Conservation (phyloP, 1,140 invertebrate genomes). For the Triops longicaudatus region DNA sequence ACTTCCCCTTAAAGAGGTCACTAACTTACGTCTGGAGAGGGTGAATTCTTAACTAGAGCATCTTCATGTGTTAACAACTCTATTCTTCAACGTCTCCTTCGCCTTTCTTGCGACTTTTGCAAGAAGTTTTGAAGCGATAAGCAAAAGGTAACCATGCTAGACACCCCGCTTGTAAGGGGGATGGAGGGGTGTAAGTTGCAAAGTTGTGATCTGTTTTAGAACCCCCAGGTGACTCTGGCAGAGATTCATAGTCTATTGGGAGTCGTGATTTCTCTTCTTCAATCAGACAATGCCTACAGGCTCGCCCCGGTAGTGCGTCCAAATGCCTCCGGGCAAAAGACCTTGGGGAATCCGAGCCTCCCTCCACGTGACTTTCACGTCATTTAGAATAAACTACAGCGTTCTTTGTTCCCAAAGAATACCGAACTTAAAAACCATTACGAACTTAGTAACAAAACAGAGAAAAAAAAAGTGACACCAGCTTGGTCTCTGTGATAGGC, state of each 20-base stretch:
- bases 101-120: too few relatives aligned
- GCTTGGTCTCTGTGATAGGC: too few relatives aligned
- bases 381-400: neutral
- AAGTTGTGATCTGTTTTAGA: slow-evolving; percentile 15
- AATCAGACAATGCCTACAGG: slow-evolving; percentile 3
- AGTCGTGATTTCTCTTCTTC: slow-evolving; percentile 15
- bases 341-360: neutral
- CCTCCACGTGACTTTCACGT: slow-evolving; percentile 10
- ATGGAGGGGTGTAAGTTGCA: neutral
- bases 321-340: neutral
- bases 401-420: neutral
- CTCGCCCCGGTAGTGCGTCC: neutral
- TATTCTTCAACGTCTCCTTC: too few relatives aligned
- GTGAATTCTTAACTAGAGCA: too few relatives aligned
- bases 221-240: slow-evolving; percentile 13
- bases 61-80: too few relatives aligned
- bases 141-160: too few relatives aligned
- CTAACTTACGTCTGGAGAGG: too few relatives aligned
- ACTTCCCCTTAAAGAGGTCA: too few relatives aligned
- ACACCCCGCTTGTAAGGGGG: too few relatives aligned
- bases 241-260: slow-evolving; percentile 8
- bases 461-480: too few relatives aligned
- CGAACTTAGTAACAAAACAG: too few relatives aligned
- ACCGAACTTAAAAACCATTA: neutral
- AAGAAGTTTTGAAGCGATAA: too few relatives aligned